These are phyloP conservation scores for Phyllotreta cruciferae DNA, from an alignment of 2,888 invertebrate species.

Conservation along the genomic window DNA sequence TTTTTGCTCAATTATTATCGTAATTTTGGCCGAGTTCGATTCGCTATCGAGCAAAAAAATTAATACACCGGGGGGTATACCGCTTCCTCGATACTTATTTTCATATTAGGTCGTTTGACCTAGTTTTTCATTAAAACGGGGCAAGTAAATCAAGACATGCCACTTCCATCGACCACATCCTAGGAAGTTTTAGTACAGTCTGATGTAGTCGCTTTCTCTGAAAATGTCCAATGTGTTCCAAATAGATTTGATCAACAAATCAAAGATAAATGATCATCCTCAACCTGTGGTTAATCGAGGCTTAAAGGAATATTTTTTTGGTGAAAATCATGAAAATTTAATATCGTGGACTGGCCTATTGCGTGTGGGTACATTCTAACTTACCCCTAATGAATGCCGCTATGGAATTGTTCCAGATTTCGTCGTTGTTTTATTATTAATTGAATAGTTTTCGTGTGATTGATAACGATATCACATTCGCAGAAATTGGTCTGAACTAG, in stretches of 20 bases:
- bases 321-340: not conserved
- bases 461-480: constrained; percentile 16
- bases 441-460: constrained; percentile 22
- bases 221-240: too few species aligned
- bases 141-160: constrained; percentile 43
- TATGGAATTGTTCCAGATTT: constrained; percentile 5
- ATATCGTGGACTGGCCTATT: constrained; percentile 1
- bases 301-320: not conserved
- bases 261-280: too few species aligned
- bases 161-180: constrained; percentile 37
- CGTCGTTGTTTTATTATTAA: constrained; percentile 11
- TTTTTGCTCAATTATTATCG: constrained; percentile 3
- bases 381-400: not conserved
- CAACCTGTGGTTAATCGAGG: too few species aligned
- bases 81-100: constrained; percentile 38
- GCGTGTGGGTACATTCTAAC: not conserved
- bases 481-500: constrained; percentile 13
- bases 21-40: not conserved
- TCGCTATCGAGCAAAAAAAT: constrained; percentile 10
- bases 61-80: constrained; percentile 19
- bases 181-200: constrained; percentile 1
- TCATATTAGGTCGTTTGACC: constrained; percentile 45
- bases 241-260: too few species aligned
- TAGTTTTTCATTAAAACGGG: constrained; percentile 38
- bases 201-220: not conserved